These are phyloP conservation scores for Scomber japonicus DNA, from an alignment of 2,113 vertebrate species.

Conservation along the genomic window DNA sequence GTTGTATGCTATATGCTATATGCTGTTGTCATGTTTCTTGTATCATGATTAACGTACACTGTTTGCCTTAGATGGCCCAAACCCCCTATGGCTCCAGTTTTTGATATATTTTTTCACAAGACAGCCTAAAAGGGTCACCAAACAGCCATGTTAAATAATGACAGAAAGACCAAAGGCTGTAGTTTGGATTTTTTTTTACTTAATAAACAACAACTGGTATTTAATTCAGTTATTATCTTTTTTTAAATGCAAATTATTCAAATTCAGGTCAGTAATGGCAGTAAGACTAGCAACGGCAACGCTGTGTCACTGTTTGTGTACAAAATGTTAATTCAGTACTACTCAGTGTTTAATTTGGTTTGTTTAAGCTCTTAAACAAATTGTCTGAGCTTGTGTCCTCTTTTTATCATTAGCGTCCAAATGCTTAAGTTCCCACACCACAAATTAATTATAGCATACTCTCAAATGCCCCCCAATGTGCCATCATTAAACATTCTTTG, in stretches of 20 bases:
- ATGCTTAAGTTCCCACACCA: slow-evolving; percentile 42
- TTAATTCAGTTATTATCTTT: neutral
- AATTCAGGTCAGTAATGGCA: neutral
- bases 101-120: neutral
- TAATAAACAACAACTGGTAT: neutral
- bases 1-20: neutral
- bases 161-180: neutral
- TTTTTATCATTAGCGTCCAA: slow-evolving; percentile 57
- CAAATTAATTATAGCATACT: slow-evolving; percentile 62
- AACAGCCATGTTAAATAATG: neutral
- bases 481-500: slow-evolving; percentile 65
- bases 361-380: slow-evolving; percentile 58
- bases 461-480: slow-evolving; percentile 42
- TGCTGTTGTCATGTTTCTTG: neutral
- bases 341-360: slow-evolving; percentile 58
- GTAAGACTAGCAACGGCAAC: neutral
- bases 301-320: slow-evolving; percentile 37
- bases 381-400: slow-evolving; percentile 48
- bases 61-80: neutral
- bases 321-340: slow-evolving; percentile 31
- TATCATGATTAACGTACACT: neutral
- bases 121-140: neutral
- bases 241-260: slow-evolving; percentile 4
- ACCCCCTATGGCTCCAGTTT: neutral
- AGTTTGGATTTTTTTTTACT: neutral